A percentile compares a stretch with the other conserved stretches of the same genome.
phyloP scores from a whole-genome alignment of 2,888 invertebrate genomes.

The Drosophila diplacantha region DNA sequence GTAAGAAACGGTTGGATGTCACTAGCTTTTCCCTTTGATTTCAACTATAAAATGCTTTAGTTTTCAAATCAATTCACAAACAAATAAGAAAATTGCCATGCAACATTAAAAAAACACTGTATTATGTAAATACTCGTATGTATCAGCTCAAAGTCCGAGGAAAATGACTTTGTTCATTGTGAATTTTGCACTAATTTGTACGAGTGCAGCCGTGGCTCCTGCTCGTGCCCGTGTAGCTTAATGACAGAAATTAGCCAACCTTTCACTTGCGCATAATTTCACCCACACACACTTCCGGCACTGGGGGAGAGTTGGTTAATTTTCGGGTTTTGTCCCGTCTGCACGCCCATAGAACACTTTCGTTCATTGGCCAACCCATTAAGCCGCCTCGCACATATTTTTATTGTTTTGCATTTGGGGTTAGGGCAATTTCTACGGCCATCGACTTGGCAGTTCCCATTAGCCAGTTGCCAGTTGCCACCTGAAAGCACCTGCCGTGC shows the following conservation, averaged over 20 bases:
- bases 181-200: constrained; percentile 1
- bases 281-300: constrained; percentile 49
- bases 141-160: neutral
- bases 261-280: constrained; percentile 62
- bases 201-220: constrained; percentile 8
- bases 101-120: neutral
- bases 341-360: constrained; percentile 57
- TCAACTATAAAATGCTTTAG: neutral
- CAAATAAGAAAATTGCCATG: neutral
- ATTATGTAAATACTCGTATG: neutral
- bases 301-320: constrained; percentile 34
- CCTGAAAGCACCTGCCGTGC: constrained; percentile 48
- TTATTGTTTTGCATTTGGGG: constrained; percentile 54
- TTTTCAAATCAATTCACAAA: neutral
- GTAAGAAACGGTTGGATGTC: neutral
- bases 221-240: constrained; percentile 29
- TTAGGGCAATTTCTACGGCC: constrained; percentile 59
- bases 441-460: constrained; percentile 27
- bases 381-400: constrained; percentile 30
- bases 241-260: constrained; percentile 58
- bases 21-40: neutral
- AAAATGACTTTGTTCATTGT: neutral
- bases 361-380: constrained; percentile 29
- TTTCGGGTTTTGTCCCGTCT: constrained; percentile 20
- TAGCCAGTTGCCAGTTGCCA: constrained; percentile 14